phyloP scores from a whole-genome alignment of 1,140 invertebrate species.

The Tetramorium alpestre region DNA sequence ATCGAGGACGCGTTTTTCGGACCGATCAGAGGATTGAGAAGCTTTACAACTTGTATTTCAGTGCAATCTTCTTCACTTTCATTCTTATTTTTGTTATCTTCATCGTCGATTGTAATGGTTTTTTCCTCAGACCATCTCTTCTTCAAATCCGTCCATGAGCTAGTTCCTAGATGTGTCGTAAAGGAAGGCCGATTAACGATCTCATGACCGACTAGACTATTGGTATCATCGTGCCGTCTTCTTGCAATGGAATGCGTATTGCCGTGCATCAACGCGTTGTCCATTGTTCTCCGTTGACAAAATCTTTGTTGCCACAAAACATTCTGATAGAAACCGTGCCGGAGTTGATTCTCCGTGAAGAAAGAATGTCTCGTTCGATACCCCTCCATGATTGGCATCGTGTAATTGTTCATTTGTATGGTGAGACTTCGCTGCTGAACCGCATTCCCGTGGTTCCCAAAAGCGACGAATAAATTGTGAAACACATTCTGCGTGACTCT shows the following conservation, averaged over 20 bases:
- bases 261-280: conserved; percentile 42
- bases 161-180: conserved; percentile 72
- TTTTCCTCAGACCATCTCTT: conserved; percentile 82
- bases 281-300: conserved; percentile 67
- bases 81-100: conserved; percentile 66
- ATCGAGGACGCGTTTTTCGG: conserved; percentile 74
- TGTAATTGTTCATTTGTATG: conserved; percentile 65
- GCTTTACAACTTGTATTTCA: conserved; percentile 79
- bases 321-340: conserved; percentile 70
- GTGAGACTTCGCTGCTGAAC: conserved; percentile 59
- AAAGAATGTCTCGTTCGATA: conserved; percentile 62
- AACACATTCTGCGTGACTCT: conserved; percentile 53
- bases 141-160: conserved; percentile 82
- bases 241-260: conserved; percentile 25
- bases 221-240: conserved; percentile 14
- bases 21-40: conserved; percentile 76
- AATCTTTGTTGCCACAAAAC: conserved; percentile 53
- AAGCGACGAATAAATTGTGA: conserved; percentile 55
- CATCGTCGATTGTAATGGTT: conserved; percentile 84
- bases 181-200: conserved; percentile 75
- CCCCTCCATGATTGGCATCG: conserved; percentile 62
- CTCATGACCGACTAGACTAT: conserved; percentile 13
- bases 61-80: conserved; percentile 64
- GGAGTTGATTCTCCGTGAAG: conserved; percentile 67
- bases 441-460: conserved; percentile 42